Evolutionary conservation across 2,888 invertebrate species (phyloP).

Genomic region (Papilio demoleus): DNA sequence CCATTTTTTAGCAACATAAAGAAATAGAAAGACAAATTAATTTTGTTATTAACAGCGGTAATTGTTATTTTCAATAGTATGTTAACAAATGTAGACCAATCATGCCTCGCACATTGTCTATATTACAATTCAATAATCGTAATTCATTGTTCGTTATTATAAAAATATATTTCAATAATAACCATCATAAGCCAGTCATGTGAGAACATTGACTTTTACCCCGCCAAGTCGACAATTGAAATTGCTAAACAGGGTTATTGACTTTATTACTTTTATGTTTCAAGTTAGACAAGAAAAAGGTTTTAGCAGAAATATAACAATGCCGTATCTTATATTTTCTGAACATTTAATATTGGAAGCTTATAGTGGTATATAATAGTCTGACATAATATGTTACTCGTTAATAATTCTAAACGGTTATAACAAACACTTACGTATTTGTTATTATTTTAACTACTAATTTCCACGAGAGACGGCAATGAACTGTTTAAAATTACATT

Average conservation of each 20-base stretch:
- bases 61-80: neutral
- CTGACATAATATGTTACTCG: neutral
- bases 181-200: neutral
- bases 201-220: constrained; percentile 6
- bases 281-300: neutral
- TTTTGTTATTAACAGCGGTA: no score
- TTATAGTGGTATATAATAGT: neutral
- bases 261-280: neutral
- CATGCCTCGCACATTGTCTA: no score
- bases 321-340: neutral
- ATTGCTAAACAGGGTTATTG: constrained; percentile 1
- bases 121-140: constrained; percentile 11
- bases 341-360: no score
- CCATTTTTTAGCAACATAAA: neutral
- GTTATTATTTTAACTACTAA: neutral
- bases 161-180: neutral
- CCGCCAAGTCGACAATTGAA: neutral
- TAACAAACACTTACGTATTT: no score
- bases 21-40: neutral
- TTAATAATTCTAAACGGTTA: neutral
- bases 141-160: neutral
- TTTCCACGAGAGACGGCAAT: neutral
- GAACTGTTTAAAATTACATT: constrained; percentile 7
- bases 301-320: neutral
- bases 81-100: neutral